Base-by-base conservation (phyloP, 2,888 invertebrate species). In the Siphlonurus alternatus region DNA sequence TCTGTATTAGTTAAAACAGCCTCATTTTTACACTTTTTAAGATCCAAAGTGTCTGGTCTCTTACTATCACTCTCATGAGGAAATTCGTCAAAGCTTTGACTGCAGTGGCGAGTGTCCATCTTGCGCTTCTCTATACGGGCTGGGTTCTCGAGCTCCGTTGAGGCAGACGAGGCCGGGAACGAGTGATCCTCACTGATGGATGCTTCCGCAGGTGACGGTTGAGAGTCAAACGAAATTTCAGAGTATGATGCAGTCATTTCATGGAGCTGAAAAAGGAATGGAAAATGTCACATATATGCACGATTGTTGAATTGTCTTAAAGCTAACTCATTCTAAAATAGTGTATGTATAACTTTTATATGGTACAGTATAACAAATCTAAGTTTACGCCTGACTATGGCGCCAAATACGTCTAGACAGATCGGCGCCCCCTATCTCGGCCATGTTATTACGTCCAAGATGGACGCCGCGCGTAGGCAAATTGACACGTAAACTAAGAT, bases 241-340 rank as follows among this genome's bases (percentile, higher is more conserved):
- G 87, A 87, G 71, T 88, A 88, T 0, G 88, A 88, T 18, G 86
- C 87, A 20, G 87, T 88, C 88, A 88, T 88, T 71, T 84, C 60
- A 54, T 65, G 62, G 23, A 66, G 38, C 67, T 67, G 60, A 2
- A 61, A 61, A 53, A 63, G n/a, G 22, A 20, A 2, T 22, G 7
- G 2, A 15, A 1, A 2, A 56, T 15, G 2, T 7, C 59, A 59
- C 20, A 2, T 18, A 19, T 0, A 15, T 2, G 1, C 23, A 1
- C 20, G 15, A n/a, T 59, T 2, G 5, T n/a, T 15, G 20, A 15
- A 18, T 59, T 0, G 24, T 15, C 1, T 20, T 1, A n/a, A n/a
- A n/a, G n/a, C n/a, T n/a, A n/a, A n/a, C n/a, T n/a, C n/a, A n/a
- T n/a, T n/a, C n/a, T n/a, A n/a, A n/a, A n/a, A n/a, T n/a, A n/a